Conservation (phyloP, 2,888 invertebrate species). For the Molanna angustata region DNA sequence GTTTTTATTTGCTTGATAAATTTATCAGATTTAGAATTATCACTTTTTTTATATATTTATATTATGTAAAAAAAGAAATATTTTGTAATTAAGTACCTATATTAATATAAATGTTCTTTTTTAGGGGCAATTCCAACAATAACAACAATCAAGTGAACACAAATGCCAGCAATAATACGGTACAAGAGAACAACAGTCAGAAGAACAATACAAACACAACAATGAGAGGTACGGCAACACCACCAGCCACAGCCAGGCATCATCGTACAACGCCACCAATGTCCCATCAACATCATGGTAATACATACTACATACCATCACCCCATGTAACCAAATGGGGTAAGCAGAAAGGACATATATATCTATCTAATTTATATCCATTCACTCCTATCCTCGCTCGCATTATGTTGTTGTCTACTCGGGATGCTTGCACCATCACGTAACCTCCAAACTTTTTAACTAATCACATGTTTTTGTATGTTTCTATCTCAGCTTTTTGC, state of each 20-base stretch:
- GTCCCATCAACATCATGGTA: constrained; percentile 45
- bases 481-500: too few species aligned
- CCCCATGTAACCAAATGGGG: too few species aligned
- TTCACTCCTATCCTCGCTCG: too few species aligned
- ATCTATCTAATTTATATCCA: too few species aligned
- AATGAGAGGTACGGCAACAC: constrained; percentile 39
- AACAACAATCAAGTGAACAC: constrained; percentile 26
- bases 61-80: not conserved
- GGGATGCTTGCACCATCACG: too few species aligned
- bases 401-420: too few species aligned
- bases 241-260: constrained; percentile 43
- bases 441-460: too few species aligned
- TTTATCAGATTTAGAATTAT: too few species aligned
- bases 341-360: too few species aligned
- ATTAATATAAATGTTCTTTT: not conserved
- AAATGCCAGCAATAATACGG: constrained; percentile 13
- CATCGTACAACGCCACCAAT: constrained; percentile 51
- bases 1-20: too few species aligned
- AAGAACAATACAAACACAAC: constrained; percentile 15
- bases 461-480: too few species aligned
- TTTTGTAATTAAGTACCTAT: not conserved
- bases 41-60: too few species aligned
- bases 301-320: not conserved
- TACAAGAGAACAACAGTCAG: constrained; percentile 24
- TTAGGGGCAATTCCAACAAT: constrained; percentile 25